Evolutionary conservation across 2,113 vertebrate genomes (phyloP).

Genomic region (Pithys albifrons): DNA sequence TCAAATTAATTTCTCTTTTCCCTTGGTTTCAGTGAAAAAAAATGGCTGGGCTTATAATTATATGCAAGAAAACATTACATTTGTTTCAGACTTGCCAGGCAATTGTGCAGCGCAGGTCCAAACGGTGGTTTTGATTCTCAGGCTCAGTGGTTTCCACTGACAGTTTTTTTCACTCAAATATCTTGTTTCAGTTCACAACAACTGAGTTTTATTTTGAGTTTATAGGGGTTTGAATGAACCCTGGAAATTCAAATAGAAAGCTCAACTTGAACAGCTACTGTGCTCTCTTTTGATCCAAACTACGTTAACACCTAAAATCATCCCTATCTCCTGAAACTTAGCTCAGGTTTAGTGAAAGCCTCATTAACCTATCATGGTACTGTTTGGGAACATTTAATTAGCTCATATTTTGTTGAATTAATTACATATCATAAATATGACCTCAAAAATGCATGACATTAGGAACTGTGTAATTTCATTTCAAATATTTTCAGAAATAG

Average conservation of each 20-base stretch:
- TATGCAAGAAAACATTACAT: neutral
- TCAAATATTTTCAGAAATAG: neutral
- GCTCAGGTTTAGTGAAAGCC: neutral
- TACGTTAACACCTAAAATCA: neutral
- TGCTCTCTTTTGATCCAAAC: neutral
- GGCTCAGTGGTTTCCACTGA: neutral
- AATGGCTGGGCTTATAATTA: neutral
- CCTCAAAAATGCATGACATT: neutral
- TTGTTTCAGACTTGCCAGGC: neutral
- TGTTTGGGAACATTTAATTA: neutral
- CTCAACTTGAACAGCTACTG: neutral
- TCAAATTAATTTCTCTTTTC: neutral
- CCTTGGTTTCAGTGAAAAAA: neutral
- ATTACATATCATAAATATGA: neutral
- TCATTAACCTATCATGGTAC: neutral
- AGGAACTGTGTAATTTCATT: neutral
- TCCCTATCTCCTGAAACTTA: neutral
- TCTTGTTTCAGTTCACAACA: neutral
- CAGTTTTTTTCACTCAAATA: neutral
- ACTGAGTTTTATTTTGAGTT: constrained; percentile 3
- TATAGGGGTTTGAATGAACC: neutral
- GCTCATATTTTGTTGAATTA: neutral
- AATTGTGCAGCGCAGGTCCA: neutral
- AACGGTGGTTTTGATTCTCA: neutral
- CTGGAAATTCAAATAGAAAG: neutral